A percentile compares a stretch with the other conserved stretches of the same genome.
phyloP scores from a whole-genome alignment of 2,888 invertebrate genomes.

The Muschampia plurimacula region DNA sequence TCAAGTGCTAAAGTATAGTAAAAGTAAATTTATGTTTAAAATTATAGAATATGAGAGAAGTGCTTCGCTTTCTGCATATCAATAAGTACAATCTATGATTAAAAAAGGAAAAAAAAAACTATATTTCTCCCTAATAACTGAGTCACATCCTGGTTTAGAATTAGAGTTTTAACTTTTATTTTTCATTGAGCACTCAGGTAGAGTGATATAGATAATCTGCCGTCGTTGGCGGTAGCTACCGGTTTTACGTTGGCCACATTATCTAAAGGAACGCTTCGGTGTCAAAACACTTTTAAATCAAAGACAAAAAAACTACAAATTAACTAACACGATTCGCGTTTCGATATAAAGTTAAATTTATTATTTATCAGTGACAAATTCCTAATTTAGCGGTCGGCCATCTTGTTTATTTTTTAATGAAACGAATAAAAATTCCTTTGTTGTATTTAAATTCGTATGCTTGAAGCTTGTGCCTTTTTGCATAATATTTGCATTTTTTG shows the following conservation, averaged over 20 bases:
- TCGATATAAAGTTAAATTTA: conserved; percentile 52
- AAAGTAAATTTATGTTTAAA: no score
- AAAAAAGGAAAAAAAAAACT: conserved; percentile 8
- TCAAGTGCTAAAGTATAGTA: no score
- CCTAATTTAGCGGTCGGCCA: conserved; percentile 24
- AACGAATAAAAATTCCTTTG: conserved; percentile 18
- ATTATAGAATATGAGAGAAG: neutral
- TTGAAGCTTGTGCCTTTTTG: neutral
- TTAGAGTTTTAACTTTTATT: conserved; percentile 29
- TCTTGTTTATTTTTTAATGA: neutral
- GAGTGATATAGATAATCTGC: conserved; percentile 46
- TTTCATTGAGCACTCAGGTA: conserved; percentile 33
- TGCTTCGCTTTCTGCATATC: neutral
- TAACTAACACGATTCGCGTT: conserved; percentile 62
- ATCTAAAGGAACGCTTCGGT: conserved; percentile 60
- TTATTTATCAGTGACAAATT: conserved; percentile 39
- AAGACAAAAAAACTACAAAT: conserved; percentile 57
- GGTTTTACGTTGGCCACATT: conserved; percentile 70
- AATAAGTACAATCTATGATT: neutral
- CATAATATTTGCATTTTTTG: conserved; percentile 16
- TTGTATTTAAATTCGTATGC: conserved; percentile 14
- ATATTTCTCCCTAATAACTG: neutral
- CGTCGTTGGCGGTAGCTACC: conserved; percentile 70
- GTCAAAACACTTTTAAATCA: conserved; percentile 68
- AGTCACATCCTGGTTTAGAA: conserved; percentile 32